phyloP scores from a whole-genome alignment of 2,888 invertebrate species.

The Chesias legatella region DNA sequence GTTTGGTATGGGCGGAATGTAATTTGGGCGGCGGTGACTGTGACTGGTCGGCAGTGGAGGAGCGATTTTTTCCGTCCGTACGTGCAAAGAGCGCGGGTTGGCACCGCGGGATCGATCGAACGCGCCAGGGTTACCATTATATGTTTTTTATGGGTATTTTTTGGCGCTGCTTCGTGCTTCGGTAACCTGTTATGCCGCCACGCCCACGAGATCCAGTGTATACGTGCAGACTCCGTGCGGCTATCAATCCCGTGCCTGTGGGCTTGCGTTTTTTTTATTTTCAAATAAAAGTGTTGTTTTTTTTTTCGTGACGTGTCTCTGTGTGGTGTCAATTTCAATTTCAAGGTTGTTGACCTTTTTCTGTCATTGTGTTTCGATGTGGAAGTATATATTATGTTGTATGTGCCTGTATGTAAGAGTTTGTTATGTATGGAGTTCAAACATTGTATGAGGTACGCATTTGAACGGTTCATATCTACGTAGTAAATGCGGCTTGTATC shows the following conservation, averaged over 20 bases:
- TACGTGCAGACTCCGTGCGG: slow-evolving; percentile 61
- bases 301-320: slow-evolving; percentile 65
- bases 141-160: slow-evolving; percentile 79
- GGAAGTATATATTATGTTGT: not conserved
- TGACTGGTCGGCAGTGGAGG: slow-evolving; percentile 46
- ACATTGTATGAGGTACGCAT: too few species aligned
- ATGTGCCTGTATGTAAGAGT: not conserved
- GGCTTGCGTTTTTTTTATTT: slow-evolving; percentile 57
- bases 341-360: slow-evolving; percentile 33
- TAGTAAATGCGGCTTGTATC: too few species aligned
- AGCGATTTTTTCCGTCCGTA: slow-evolving; percentile 70
- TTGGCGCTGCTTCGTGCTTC: slow-evolving; percentile 71
- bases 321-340: slow-evolving; percentile 49
- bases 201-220: slow-evolving; percentile 64
- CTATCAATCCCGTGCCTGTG: slow-evolving; percentile 71
- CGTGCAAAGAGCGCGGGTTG: slow-evolving; percentile 70
- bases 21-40: slow-evolving; percentile 44
- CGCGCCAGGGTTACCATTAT: slow-evolving; percentile 74
- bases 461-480: too few species aligned
- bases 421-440: not conserved
- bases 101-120: slow-evolving; percentile 70
- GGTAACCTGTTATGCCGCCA: slow-evolving; percentile 75
- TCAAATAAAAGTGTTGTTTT: slow-evolving; percentile 52
- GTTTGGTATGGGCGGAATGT: slow-evolving; percentile 50
- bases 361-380: slow-evolving; percentile 24